Evolutionary conservation across 2,113 vertebrate genomes (phyloP).

Genomic region (Chionomys nivalis): DNA sequence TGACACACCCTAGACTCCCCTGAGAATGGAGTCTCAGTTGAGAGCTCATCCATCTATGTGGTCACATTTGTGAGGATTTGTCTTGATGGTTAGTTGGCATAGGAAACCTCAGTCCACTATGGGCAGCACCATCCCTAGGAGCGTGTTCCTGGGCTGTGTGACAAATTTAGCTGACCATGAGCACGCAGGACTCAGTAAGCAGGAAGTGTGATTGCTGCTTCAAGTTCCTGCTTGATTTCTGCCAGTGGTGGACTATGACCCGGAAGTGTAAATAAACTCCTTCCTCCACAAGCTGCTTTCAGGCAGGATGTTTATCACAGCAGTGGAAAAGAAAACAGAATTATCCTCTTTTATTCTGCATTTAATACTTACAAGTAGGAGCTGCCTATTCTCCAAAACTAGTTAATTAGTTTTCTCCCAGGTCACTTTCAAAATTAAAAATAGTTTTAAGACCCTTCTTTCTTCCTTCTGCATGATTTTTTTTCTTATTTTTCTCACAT

Average conservation of each 20-base stretch:
- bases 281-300: not conserved
- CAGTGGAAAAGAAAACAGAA: not conserved
- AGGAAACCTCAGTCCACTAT: not conserved
- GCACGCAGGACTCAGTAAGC: too few species aligned
- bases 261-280: not conserved
- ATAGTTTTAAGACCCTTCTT: not conserved
- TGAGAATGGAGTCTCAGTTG: not conserved
- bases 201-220: not conserved
- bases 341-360: not conserved
- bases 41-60: too few species aligned
- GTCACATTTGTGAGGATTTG: not conserved
- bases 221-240: not conserved
- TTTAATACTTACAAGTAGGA: not conserved
- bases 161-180: not conserved
- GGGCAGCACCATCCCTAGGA: not conserved
- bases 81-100: not conserved
- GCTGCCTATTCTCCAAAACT: not conserved
- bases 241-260: not conserved
- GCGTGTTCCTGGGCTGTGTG: not conserved
- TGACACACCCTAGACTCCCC: not conserved
- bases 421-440: not conserved
- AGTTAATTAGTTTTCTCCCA: not conserved
- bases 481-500: not conserved
- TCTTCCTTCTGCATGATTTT: not conserved
- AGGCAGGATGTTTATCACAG: not conserved